Base-by-base conservation (phyloP, 1,140 invertebrate genomes). In the Armadillidium nasatum region DNA sequence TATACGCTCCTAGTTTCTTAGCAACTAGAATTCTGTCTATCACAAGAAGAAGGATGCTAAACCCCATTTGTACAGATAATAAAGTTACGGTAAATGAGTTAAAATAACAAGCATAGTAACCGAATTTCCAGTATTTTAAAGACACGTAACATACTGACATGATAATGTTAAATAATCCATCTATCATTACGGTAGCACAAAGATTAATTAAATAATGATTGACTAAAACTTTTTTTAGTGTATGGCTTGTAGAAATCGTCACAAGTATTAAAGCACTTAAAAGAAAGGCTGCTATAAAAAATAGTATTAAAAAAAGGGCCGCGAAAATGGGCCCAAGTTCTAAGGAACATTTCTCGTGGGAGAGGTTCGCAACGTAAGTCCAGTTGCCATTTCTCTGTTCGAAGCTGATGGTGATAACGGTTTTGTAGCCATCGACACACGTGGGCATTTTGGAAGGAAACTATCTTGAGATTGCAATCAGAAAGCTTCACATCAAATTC, bases 161-260 rank as follows among this genome's bases (percentile, higher is more conserved):
- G 15, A 72, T 78, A 10, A 80, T 22, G 77, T 80, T 80, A 7
- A 80, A 44, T 71, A 80, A 76, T 19, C 79, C 73, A 70, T 80
- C 79, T 7, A 78, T 6, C 21, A 80, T 43, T 19, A 75, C 73
- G 15, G 76, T 60, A 66, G 70, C 23, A 72, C 72, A 76, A 72
- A 80, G 72, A 46, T 80, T 80, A 15, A 80, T 68, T 6, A 80
- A 54, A 44, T 78, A 22, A 54, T 76, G 75, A 19, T 74, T 78
- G 54, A 78, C 77, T 44, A 80, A 74, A 60, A 69, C 70, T 23
- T 75, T 76, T 71, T 76, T 78, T 10, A 80, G 75, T 10, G 79
- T 78, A 69, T 76, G 78, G 22, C 79, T 80, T 0, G 79, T 80
- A 23, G 68, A 60, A 54, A 80, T 73, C 9, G 79, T 80, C 21